Evolutionary conservation across 2,888 invertebrate genomes (phyloP).

Genomic region (Epiblema foenella): DNA sequence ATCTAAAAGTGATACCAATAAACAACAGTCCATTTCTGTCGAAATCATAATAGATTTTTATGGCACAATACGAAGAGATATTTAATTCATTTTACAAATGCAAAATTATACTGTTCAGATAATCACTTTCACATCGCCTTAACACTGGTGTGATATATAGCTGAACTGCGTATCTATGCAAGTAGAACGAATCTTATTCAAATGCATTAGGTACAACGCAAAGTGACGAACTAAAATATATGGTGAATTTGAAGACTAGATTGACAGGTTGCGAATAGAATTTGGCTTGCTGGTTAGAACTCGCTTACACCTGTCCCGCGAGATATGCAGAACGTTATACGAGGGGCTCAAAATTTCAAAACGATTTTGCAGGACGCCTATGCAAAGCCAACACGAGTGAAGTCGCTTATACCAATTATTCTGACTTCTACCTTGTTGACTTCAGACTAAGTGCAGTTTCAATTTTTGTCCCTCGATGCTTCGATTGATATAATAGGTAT

Average conservation of each 20-base stretch:
- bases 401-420: background rate
- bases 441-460: background rate
- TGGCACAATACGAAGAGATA: too few species aligned
- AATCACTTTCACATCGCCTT: too few species aligned
- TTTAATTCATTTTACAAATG: too few species aligned
- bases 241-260: background rate
- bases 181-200: background rate
- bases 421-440: background rate
- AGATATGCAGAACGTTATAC: background rate
- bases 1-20: too few species aligned
- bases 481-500: too few species aligned
- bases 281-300: background rate
- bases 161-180: background rate
- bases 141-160: too few species aligned
- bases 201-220: background rate
- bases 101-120: too few species aligned
- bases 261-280: constrained; percentile 19
- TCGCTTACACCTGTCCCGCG: constrained; percentile 5
- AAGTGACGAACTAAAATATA: background rate
- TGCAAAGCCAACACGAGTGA: background rate
- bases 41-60: too few species aligned
- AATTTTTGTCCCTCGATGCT: background rate
- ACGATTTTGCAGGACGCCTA: background rate
- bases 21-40: too few species aligned
- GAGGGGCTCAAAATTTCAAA: background rate